A percentile compares a stretch with the other conserved stretches of the same genome.
Evolutionary conservation across 2,888 invertebrate genomes (phyloP).

Genomic region (Aporophyla nigra): DNA sequence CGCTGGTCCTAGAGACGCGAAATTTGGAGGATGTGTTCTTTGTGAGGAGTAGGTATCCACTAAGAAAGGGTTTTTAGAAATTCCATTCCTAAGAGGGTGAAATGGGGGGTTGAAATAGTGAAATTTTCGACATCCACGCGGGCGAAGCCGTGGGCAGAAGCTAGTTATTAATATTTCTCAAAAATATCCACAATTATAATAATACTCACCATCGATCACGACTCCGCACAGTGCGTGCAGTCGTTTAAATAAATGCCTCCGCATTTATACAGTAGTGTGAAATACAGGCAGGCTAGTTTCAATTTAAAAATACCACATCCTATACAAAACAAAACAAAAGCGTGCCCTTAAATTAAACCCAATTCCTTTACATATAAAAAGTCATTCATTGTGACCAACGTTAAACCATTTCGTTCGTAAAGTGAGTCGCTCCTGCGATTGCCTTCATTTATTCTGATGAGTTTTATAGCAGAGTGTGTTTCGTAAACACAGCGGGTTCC

Average conservation of each 20-base stretch:
- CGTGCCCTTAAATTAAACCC: slow-evolving; percentile 64
- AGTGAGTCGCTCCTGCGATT: slow-evolving; percentile 70
- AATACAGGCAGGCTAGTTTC: background rate
- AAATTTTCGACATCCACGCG: no score
- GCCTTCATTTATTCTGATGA: slow-evolving; percentile 76
- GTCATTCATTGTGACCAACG: slow-evolving; percentile 71
- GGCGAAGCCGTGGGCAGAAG: no score
- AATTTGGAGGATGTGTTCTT: no score
- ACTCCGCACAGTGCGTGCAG: background rate
- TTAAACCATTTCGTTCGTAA: slow-evolving; percentile 71
- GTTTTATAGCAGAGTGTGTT: slow-evolving; percentile 67
- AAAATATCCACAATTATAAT: background rate
- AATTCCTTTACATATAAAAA: slow-evolving; percentile 71
- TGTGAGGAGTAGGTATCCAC: no score
- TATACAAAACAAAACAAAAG: slow-evolving; percentile 39
- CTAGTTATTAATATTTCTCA: background rate
- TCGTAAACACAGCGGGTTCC: slow-evolving; percentile 61
- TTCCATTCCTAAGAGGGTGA: no score
- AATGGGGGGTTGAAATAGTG: no score
- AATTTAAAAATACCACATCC: slow-evolving; percentile 8
- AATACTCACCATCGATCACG: no score
- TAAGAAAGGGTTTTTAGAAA: no score
- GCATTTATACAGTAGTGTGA: no score
- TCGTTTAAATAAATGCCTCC: no score
- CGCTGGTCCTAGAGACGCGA: no score